Conservation (phyloP, 1,140 invertebrate species). For the Adoxophyes honmai region DNA sequence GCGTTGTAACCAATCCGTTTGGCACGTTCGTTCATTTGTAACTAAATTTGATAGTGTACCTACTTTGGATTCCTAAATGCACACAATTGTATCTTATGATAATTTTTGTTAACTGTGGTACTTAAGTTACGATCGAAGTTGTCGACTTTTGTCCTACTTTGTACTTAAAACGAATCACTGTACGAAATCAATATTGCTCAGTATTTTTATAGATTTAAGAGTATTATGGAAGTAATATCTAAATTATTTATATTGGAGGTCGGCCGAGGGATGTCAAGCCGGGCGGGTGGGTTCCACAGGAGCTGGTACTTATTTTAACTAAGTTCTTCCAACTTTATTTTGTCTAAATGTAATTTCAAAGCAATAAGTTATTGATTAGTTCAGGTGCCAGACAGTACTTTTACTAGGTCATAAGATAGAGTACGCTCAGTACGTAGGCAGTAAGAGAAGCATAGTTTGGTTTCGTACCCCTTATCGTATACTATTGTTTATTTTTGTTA, state of each 20-base stretch:
- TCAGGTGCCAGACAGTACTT: slow-evolving; percentile 40
- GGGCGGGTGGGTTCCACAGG: background rate
- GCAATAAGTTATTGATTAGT: slow-evolving; percentile 41
- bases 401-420: slow-evolving; percentile 35
- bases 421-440: slow-evolving; percentile 31
- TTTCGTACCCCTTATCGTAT: slow-evolving; percentile 17
- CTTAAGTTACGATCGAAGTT: slow-evolving; percentile 51
- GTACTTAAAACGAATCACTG: slow-evolving; percentile 51
- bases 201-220: slow-evolving; percentile 73
- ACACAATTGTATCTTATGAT: slow-evolving; percentile 41
- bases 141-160: slow-evolving; percentile 43
- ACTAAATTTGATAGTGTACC: slow-evolving; percentile 31
- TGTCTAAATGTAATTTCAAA: slow-evolving; percentile 29
- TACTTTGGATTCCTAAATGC: slow-evolving; percentile 46
- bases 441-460: slow-evolving; percentile 11
- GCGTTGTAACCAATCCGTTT: slow-evolving; percentile 34
- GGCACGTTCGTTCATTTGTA: slow-evolving; percentile 38
- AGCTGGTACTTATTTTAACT: slow-evolving; percentile 26
- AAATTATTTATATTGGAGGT: slow-evolving; percentile 60
- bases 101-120: slow-evolving; percentile 52
- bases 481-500: slow-evolving; percentile 40
- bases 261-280: slow-evolving; percentile 16
- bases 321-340: slow-evolving; percentile 54
- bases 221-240: slow-evolving; percentile 52
- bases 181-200: slow-evolving; percentile 70